These are phyloP conservation scores for Phyllotreta striolata DNA, from an alignment of 2,888 invertebrate genomes.

Conservation along the genomic window DNA sequence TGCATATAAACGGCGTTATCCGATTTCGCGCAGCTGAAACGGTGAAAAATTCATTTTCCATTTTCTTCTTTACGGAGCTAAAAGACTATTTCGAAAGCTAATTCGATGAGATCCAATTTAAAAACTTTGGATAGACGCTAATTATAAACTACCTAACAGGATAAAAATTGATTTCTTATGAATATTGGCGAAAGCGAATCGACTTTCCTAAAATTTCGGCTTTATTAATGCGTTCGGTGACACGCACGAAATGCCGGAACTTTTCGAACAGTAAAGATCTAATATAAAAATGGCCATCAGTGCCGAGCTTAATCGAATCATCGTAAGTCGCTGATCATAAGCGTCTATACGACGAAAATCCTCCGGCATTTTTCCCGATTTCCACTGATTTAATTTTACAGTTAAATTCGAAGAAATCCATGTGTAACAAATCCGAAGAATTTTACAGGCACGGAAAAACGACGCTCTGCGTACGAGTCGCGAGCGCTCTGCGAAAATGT, in stretches of 20 bases:
- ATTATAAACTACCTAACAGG: no score
- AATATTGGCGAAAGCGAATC: constrained; percentile 3
- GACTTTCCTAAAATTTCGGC: neutral
- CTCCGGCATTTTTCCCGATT: constrained; percentile 17
- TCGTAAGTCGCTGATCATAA: constrained; percentile 21
- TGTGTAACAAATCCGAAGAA: constrained; percentile 29
- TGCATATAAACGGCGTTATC: constrained; percentile 14
- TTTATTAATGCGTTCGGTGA: neutral
- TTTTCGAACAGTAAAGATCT: constrained; percentile 6
- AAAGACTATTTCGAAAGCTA: no score
- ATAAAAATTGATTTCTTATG: neutral
- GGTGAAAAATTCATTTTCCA: neutral
- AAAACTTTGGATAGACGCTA: neutral
- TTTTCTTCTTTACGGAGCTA: neutral
- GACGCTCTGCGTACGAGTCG: neutral
- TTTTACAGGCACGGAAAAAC: constrained; percentile 6
- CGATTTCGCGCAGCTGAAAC: neutral
- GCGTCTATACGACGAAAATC: constrained; percentile 13
- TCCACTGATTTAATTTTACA: constrained; percentile 31
- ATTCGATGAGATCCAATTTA: no score
- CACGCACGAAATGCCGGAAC: constrained; percentile 7
- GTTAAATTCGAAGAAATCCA: constrained; percentile 28
- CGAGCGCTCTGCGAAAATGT: constrained; percentile 16
- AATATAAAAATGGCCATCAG: constrained; percentile 14
- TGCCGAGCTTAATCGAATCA: constrained; percentile 11